A percentile compares a stretch with the other conserved stretches of the same genome.
Conservation (phyloP, 2,113 vertebrate species). For the Actinemys pallida region DNA sequence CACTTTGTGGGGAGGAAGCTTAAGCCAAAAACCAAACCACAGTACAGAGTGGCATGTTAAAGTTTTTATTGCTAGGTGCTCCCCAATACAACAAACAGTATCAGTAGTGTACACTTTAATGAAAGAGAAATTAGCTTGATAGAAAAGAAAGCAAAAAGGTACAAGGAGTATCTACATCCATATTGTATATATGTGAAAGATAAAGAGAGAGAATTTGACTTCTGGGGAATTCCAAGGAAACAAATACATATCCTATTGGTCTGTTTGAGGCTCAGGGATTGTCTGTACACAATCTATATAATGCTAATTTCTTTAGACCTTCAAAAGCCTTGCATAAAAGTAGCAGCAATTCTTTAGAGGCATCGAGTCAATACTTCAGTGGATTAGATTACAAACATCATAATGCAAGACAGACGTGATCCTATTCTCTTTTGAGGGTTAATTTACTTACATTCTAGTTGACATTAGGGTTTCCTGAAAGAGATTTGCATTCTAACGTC, state of each 20-base stretch:
- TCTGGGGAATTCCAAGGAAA: constrained; percentile 37
- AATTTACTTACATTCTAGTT: not conserved
- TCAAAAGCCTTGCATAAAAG: constrained; percentile 76
- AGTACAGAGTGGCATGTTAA: constrained; percentile 6
- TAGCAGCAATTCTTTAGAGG: constrained; percentile 81
- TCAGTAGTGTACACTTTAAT: constrained; percentile 91
- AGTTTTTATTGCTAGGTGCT: constrained; percentile 92
- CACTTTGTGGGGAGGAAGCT: not conserved
- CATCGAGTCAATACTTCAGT: constrained; percentile 65
- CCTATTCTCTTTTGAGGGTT: not conserved
- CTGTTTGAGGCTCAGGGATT: constrained; percentile 84
- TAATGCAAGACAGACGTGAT: not conserved
- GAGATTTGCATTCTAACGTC: not conserved
- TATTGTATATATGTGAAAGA: not conserved
- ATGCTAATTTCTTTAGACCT: constrained; percentile 59
- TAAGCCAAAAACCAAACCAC: not conserved
- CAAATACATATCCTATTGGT: constrained; percentile 64
- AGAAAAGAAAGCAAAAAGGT: constrained; percentile 77
- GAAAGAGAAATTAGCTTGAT: constrained; percentile 78
- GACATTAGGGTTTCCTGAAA: not conserved
- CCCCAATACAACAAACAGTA: constrained; percentile 90
- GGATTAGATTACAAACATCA: not conserved
- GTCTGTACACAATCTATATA: constrained; percentile 72
- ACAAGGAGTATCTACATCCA: constrained; percentile 71
- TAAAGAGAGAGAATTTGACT: constrained; percentile 33